Percentiles rank a stretch among this genome's conserved stretches.
These are phyloP conservation scores for Strigamia crassipes DNA, from an alignment of 2,888 invertebrate species.

Conservation along the genomic window DNA sequence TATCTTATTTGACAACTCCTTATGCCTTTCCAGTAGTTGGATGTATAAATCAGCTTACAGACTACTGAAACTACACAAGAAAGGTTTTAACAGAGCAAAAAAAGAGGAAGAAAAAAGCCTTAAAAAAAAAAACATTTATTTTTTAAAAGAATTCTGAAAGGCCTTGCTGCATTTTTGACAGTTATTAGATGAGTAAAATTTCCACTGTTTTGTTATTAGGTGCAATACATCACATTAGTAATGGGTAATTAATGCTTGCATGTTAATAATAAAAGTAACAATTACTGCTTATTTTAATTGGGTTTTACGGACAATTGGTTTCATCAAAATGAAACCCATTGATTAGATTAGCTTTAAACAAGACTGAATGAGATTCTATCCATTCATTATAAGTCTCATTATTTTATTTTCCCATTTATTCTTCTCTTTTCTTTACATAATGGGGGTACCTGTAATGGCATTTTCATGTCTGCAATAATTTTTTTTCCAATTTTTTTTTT, in stretches of 20 bases:
- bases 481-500: too few species aligned
- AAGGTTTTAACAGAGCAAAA: not conserved
- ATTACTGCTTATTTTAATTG: not conserved
- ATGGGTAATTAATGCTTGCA: not conserved
- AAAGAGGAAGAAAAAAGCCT: too few species aligned
- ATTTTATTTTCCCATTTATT: too few species aligned
- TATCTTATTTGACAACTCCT: not conserved
- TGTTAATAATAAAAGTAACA: not conserved
- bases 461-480: too few species aligned
- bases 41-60: not conserved
- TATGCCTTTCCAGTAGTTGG: not conserved
- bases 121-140: too few species aligned
- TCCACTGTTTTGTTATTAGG: not conserved
- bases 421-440: too few species aligned
- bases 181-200: not conserved
- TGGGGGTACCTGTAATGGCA: too few species aligned
- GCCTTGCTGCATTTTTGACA: not conserved
- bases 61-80: not conserved
- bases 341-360: not conserved
- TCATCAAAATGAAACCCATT: not conserved
- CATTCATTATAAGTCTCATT: too few species aligned
- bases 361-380: not conserved
- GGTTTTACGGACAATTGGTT: not conserved
- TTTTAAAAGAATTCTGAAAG: too few species aligned
- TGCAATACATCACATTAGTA: not conserved